Evolutionary conservation across 2,113 vertebrate species (phyloP).

Genomic region (Oenanthe melanoleuca): DNA sequence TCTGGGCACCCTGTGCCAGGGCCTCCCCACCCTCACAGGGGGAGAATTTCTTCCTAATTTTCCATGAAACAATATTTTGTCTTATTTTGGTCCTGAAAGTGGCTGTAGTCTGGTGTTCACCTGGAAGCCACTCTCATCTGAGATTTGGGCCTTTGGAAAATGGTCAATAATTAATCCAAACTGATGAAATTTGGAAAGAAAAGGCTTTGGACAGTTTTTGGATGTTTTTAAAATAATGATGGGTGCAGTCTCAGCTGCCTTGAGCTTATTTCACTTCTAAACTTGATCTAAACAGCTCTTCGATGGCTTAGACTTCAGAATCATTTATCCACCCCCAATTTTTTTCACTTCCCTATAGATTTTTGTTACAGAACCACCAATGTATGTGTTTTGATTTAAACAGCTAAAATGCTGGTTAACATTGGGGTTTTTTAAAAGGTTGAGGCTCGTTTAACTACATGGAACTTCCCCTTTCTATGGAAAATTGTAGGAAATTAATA

Average conservation of each 20-base stretch:
- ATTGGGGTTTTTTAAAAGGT: neutral
- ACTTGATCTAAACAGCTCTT: neutral
- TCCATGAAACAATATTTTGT: slow-evolving; percentile 16
- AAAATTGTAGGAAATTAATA: slow-evolving; percentile 6
- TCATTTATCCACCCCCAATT: neutral
- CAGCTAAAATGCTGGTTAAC: neutral
- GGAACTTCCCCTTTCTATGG: neutral
- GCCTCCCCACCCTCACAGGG: fast-evolving
- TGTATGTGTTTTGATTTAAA: slow-evolving; percentile 14
- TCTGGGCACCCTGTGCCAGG: neutral
- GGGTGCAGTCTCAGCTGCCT: neutral
- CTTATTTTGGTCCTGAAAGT: neutral
- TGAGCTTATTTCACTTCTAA: neutral
- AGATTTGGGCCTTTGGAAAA: neutral
- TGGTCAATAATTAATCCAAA: neutral
- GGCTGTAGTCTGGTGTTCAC: neutral
- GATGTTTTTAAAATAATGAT: neutral
- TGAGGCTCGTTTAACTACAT: neutral
- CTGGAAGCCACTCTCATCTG: neutral
- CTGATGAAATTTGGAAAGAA: neutral
- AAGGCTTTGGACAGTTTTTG: neutral
- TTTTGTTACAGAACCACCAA: neutral
- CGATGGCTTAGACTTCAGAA: neutral
- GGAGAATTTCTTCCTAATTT: neutral
- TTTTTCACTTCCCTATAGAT: neutral